A percentile compares a stretch with the other conserved stretches of the same genome.
Conservation (phyloP, 2,888 invertebrate genomes). For the Xestia ashworthii region DNA sequence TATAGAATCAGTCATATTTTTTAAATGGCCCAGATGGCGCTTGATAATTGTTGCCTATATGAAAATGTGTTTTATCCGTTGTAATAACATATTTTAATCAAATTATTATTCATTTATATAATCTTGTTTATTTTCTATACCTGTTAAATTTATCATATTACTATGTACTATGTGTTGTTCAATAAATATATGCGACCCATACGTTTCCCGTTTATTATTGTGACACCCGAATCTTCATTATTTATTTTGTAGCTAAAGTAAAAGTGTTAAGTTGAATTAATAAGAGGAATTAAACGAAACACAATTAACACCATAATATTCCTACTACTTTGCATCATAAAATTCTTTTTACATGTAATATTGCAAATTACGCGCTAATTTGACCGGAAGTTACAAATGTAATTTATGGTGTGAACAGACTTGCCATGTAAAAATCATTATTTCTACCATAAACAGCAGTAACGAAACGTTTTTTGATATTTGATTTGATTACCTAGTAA, state of each 20-base stretch:
- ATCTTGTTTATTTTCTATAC: constrained; percentile 47
- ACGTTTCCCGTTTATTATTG: constrained; percentile 21
- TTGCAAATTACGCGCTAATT: constrained; percentile 35
- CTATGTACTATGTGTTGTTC: constrained; percentile 69
- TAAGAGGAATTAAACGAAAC: background rate
- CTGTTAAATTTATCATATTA: constrained; percentile 60
- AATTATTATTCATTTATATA: constrained; percentile 43
- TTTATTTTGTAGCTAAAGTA: background rate
- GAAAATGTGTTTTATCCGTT: constrained; percentile 30
- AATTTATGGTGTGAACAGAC: background rate
- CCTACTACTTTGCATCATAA: too few relatives aligned
- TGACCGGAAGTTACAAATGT: constrained; percentile 8
- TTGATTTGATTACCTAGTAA: too few relatives aligned
- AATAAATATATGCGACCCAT: constrained; percentile 74
- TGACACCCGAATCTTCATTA: background rate
- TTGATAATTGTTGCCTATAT: constrained; percentile 51
- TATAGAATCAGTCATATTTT: constrained; percentile 46
- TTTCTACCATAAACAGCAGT: constrained; percentile 46
- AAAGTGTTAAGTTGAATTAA: background rate
- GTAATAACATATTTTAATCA: constrained; percentile 24
- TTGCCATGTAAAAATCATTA: constrained; percentile 10
- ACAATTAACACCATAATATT: background rate
- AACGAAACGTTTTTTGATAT: constrained; percentile 57
- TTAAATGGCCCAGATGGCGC: constrained; percentile 49
- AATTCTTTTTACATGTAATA: background rate